phyloP scores from a whole-genome alignment of 2,797 vertebrate species.

The Botia almorhae region DNA sequence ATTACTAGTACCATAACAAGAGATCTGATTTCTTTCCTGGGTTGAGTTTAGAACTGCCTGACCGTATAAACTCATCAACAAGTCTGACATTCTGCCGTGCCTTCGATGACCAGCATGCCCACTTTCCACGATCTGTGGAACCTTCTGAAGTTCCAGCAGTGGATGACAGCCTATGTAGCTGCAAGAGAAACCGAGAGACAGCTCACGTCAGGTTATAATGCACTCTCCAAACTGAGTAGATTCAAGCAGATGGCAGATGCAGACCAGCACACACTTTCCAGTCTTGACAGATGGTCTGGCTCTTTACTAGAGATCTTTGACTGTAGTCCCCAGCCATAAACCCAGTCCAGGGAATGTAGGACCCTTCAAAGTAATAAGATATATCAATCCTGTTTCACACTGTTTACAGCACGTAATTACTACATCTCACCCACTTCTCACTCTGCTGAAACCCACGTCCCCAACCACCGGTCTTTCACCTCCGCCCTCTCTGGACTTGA shows the following conservation, averaged over 20 bases:
- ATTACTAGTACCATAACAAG: not conserved
- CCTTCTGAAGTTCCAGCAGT: slow-evolving; percentile 11
- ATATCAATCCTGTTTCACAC: slow-evolving; percentile 25
- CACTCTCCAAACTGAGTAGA: slow-evolving; percentile 22
- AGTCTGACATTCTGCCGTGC: not conserved
- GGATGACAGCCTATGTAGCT: slow-evolving; percentile 1
- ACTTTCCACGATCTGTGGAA: not conserved
- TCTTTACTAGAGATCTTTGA: slow-evolving; percentile 15
- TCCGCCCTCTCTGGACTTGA: not conserved
- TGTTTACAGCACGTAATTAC: slow-evolving; percentile 22
- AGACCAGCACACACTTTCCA: slow-evolving; percentile 30
- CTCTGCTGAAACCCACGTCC: not conserved
- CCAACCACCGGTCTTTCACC: not conserved
- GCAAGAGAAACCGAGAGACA: slow-evolving; percentile 3
- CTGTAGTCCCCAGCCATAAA: slow-evolving; percentile 17
- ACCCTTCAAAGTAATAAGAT: slow-evolving; percentile 33
- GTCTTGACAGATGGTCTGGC: slow-evolving; percentile 37
- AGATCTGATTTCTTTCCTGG: not conserved
- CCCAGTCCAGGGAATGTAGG: slow-evolving; percentile 15
- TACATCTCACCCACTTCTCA: slow-evolving; percentile 2
- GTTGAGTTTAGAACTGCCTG: not conserved
- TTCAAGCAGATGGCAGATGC: slow-evolving; percentile 43
- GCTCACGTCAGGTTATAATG: slow-evolving; percentile 33
- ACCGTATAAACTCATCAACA: slow-evolving; percentile 10
- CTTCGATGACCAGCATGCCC: not conserved